Conservation (phyloP, 2,113 vertebrate species). For the Microtus richardsoni region DNA sequence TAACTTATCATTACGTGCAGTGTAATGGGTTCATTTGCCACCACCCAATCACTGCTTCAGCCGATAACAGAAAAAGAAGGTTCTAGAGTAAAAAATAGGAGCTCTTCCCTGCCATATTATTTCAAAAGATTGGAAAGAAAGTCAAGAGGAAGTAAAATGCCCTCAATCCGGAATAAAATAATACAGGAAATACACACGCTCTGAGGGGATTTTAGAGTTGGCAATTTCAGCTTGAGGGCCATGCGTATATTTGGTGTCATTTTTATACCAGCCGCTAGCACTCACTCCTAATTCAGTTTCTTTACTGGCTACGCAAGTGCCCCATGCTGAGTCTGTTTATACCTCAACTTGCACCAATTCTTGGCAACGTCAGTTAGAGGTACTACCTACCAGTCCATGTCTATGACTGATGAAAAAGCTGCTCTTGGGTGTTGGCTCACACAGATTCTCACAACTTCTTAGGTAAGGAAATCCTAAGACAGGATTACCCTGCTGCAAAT, state of each 20-base stretch:
- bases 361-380: not conserved
- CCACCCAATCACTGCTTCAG: not conserved
- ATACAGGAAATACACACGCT: not conserved
- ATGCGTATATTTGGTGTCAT: not conserved
- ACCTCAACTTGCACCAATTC: not conserved
- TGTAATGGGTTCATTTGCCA: not conserved
- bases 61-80: conserved; percentile 8
- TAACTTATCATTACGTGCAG: not conserved
- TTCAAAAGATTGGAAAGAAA: conserved; percentile 40
- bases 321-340: not conserved
- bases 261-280: not conserved
- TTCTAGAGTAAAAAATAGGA: not conserved
- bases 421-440: not conserved
- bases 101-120: not conserved
- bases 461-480: not conserved
- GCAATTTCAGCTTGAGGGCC: not conserved
- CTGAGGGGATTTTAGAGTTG: conserved; percentile 6
- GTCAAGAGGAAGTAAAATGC: not conserved
- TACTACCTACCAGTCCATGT: not conserved
- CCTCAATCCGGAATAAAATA: not conserved
- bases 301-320: not conserved
- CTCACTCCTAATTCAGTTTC: conserved; percentile 9
- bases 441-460: not conserved
- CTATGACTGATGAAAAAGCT: not conserved
- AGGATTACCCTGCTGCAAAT: not conserved